phyloP scores from a whole-genome alignment of 2,797 vertebrate species.

The Lates japonicus region DNA sequence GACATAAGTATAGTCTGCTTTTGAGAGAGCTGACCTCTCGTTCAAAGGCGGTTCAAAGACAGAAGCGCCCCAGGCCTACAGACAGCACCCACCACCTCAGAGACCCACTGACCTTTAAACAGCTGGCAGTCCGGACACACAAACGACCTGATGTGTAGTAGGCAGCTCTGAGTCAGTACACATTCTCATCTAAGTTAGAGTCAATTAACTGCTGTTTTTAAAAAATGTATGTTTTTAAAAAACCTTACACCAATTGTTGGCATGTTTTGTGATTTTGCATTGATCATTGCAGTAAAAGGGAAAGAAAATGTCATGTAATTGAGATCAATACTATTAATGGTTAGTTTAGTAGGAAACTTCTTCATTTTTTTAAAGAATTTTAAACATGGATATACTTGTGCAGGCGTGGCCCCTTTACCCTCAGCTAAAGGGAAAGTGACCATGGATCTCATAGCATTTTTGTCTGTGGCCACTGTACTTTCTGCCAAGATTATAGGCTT shows the following conservation, averaged over 20 bases:
- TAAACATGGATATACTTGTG: too few relatives aligned
- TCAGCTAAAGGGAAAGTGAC: background rate
- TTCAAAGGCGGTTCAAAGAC: constrained; percentile 65
- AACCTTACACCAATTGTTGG: rapidly evolving
- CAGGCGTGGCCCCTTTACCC: background rate
- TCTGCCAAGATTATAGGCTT: background rate
- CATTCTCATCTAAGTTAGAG: background rate
- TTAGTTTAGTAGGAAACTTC: background rate
- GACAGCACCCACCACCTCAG: constrained; percentile 55
- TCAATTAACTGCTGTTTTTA: background rate
- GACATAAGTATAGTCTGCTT: constrained; percentile 25
- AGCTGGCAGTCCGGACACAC: constrained; percentile 26
- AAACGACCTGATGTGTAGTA: constrained; percentile 6
- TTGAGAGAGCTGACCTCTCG: constrained; percentile 57
- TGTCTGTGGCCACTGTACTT: background rate
- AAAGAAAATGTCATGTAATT: background rate
- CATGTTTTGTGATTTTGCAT: background rate
- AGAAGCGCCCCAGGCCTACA: constrained; percentile 16
- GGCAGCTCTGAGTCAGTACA: background rate
- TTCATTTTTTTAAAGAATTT: background rate
- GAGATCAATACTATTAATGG: background rate
- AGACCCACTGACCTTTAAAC: constrained; percentile 70
- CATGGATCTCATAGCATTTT: background rate
- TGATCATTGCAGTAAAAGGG: background rate
- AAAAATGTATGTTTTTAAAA: background rate